phyloP scores from a whole-genome alignment of 2,888 invertebrate species.

The Lacanobia oleracea region DNA sequence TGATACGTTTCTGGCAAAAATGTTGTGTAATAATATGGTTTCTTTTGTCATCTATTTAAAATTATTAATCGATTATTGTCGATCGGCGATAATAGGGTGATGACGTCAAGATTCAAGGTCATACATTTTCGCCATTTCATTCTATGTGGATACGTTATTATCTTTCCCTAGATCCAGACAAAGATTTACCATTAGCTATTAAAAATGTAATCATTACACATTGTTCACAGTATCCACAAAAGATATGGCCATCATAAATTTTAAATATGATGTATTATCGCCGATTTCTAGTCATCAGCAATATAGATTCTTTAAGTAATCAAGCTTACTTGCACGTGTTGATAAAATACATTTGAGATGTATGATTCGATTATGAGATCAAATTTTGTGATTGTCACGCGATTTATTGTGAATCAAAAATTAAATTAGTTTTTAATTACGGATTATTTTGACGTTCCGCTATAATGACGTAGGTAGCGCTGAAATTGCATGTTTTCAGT shows the following conservation, averaged over 20 bases:
- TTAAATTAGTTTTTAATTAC: constrained; percentile 34
- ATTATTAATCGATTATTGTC: constrained; percentile 19
- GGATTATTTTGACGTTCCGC: constrained; percentile 30
- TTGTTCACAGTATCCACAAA: constrained; percentile 1
- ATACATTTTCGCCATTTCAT: constrained; percentile 5
- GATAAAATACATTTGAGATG: constrained; percentile 38
- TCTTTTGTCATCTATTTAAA: neutral
- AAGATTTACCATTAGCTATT: constrained; percentile 23
- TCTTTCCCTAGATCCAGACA: constrained; percentile 10
- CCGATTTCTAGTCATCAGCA: constrained; percentile 55
- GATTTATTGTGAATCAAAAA: constrained; percentile 4
- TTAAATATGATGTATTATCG: constrained; percentile 29
- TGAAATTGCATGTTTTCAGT: neutral
- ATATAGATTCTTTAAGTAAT: constrained; percentile 49
- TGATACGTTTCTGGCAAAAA: neutral
- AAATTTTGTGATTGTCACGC: constrained; percentile 26
- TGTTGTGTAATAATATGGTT: neutral
- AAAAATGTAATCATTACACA: constrained; percentile 1
- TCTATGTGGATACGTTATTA: constrained; percentile 3
- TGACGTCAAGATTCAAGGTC: neutral
- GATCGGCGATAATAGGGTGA: constrained; percentile 17
- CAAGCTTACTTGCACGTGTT: constrained; percentile 33
- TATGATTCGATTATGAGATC: constrained; percentile 22
- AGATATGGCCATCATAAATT: constrained; percentile 17
- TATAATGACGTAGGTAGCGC: neutral